These are phyloP conservation scores for Eptatretus atami DNA, from an alignment of 2,797 vertebrate species.

Conservation along the genomic window DNA sequence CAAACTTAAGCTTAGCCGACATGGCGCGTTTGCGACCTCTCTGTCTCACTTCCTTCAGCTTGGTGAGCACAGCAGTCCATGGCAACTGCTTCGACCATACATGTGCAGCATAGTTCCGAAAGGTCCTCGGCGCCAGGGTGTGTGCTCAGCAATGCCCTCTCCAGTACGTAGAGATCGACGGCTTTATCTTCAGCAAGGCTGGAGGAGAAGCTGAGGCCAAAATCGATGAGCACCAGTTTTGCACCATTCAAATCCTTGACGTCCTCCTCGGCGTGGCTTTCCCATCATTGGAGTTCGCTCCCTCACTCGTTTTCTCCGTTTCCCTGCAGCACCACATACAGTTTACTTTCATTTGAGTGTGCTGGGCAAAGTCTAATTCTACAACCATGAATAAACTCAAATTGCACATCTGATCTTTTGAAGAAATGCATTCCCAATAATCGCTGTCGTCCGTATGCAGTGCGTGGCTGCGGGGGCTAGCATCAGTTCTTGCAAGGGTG, in stretches of 20 bases:
- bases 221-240: conserved; percentile 50
- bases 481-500: too few species aligned
- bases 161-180: conserved; percentile 64
- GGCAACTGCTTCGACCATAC: conserved; percentile 20
- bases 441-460: too few species aligned
- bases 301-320: too few species aligned
- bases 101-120: conserved; percentile 34
- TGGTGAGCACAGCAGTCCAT: conserved; percentile 31
- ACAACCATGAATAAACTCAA: too few species aligned
- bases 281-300: too few species aligned
- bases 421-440: too few species aligned
- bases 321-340: too few species aligned
- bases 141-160: conserved; percentile 77
- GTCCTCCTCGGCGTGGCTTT: too few species aligned
- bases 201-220: conserved; percentile 68
- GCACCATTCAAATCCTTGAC: conserved; percentile 1
- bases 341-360: too few species aligned
- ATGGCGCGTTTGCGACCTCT: conserved; percentile 69
- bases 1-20: conserved; percentile 25
- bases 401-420: too few species aligned
- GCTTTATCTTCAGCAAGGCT: conserved; percentile 62
- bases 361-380: too few species aligned
- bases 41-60: conserved; percentile 47
- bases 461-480: too few species aligned
- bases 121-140: conserved; percentile 43